Evolutionary conservation across 23 tunicate species (phyloP), one percentile per base, ranked within the genome.

Genomic region (Botrylloides violaceus): DNA sequence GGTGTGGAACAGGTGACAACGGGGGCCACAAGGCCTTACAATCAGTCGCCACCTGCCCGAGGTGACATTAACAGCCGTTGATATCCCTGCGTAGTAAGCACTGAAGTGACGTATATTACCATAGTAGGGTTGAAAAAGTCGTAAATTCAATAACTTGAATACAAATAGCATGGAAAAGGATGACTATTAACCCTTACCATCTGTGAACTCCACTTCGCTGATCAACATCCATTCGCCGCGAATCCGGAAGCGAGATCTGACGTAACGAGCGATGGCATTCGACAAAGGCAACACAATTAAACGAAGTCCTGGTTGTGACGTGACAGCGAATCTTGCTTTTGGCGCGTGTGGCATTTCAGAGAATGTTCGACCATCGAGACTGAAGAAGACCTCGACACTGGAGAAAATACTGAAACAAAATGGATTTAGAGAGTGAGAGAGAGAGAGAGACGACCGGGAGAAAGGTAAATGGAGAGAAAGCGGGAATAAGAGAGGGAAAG

Each of bases 321-420:
- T 55, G 9, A 61, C 78, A 31, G 61, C 55, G 72, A 65, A 83
- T 6, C 53, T 62, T 5, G 64, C 48, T 7, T 50, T 36, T 36
- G 71, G 72, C 24, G 82, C 43, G 36, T 36, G 34, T 30, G 75
- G 62, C 9, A 39, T 81, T 50, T 36, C 64, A 0, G 70, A 66
- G 29, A 58, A 84, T 18, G 76, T 72, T 19, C 25, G 32, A 19
- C 92, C 92, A 72, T 78, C 55, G 18, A 68, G 33, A 64, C 92
- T 79, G 75, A 66, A 73, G 27, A 58, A 49, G 20, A 84, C 59
- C 34, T 55, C 64, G 26, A 84, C 49, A 38, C 58, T 59, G 3
- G 83, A 64, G 63, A 84, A 84, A 15, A 83, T 32, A n/a, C 90
- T 83, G n/a, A n/a, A n/a, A n/a, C n/a, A n/a, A n/a, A n/a, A n/a